Base-by-base conservation (phyloP, 2,797 vertebrate species). In the Sebastes oblongus region DNA sequence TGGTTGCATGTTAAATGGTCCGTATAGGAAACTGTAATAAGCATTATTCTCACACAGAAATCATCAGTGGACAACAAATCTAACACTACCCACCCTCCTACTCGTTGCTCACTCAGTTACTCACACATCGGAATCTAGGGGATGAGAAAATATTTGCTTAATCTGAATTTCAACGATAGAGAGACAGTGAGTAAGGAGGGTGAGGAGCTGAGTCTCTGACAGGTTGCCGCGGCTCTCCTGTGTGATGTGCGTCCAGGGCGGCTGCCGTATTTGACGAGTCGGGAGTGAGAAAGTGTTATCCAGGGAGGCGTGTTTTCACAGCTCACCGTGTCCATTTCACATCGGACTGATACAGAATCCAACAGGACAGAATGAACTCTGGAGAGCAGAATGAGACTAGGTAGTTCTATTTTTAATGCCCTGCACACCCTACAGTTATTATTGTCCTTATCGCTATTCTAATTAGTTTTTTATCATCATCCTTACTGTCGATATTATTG, bases 281-380 rank as follows among this genome's bases (percentile, higher is more conserved):
- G 50, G 20, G 18, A 52, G 42, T 46, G 42, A 46, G 42, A 50
- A 20, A 18, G 46, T 50, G 46, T 50, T 50, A 20, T 50, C 46
- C 46, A 91, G 70, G 80, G 72, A 86, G 88, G 90, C 27, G 83
- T 87, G 83, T 88, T 88, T 91, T 92, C 92, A 87, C 93, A 86
- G 80, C 79, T 88, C 82, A 87, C 66, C 68, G 81, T 81, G 80
- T 91, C 66, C 69, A 93, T 89, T 93, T 93, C 89, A 91, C 90
- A 91, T 89, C 85, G 73, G 88, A 81, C 86, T 76, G 91, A 92
- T 86, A 87, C 75, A 18, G 60, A 79, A 58, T 75, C 67, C 59
- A 82, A 68, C 67, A 72, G 83, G 78, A 89, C 80, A 78, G 77
- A 72, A 69, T 90, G 75, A 91, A 83, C 85, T 88, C 75, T 75